Percentiles rank a stretch among this genome's conserved stretches.
These are phyloP conservation scores for Crypturellus undulatus DNA, from an alignment of 2,113 vertebrate species.

Conservation along the genomic window DNA sequence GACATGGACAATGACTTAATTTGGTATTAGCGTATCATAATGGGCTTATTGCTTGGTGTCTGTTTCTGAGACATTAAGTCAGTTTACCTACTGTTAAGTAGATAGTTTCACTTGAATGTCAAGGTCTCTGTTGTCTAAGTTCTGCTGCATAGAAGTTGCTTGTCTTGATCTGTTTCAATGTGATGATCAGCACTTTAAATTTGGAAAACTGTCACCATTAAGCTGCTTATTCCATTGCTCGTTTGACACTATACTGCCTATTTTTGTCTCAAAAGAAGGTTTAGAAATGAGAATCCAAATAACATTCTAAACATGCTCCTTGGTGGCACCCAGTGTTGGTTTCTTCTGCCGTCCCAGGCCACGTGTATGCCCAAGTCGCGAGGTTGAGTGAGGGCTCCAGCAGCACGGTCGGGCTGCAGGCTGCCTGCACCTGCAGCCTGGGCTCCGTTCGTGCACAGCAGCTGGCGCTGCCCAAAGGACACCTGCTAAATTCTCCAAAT, in stretches of 20 bases:
- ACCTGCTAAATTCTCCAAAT: background rate
- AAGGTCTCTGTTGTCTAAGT: conserved; percentile 13
- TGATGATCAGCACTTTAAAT: conserved; percentile 12
- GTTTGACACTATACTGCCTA: accelerated
- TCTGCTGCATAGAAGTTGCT: background rate
- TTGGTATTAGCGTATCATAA: background rate
- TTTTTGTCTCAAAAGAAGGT: background rate
- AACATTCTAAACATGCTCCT: background rate
- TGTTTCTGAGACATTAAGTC: background rate
- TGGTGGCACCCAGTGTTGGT: background rate
- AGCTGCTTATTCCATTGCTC: background rate
- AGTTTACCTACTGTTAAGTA: background rate
- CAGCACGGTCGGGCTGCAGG: background rate
- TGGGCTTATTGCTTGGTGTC: background rate
- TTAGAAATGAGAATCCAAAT: background rate
- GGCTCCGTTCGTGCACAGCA: background rate
- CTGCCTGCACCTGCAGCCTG: background rate
- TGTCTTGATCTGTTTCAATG: conserved; percentile 17
- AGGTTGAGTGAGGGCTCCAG: background rate
- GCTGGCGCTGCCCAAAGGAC: background rate
- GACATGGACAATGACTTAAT: accelerated
- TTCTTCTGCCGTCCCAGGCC: background rate
- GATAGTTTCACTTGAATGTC: background rate
- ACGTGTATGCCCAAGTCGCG: background rate
- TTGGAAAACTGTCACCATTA: background rate